Evolutionary conservation across 2,113 vertebrate species (phyloP), one percentile per base, ranked within the genome.

Genomic region (Mormyrus iriodes): DNA sequence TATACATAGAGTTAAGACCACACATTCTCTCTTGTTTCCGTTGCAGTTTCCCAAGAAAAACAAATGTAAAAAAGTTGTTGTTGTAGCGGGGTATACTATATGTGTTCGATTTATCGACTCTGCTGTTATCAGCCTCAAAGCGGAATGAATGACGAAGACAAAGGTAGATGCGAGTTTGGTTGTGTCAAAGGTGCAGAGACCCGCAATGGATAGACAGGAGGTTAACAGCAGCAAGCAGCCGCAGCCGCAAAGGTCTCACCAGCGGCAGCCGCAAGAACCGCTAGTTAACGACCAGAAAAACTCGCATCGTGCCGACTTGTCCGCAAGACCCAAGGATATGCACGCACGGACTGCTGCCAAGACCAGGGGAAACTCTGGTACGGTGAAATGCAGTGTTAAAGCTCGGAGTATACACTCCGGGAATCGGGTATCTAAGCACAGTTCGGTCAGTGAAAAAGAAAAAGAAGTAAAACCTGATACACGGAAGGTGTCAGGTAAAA

Each of bases 171-270:
- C 51, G 15, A 90, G 51, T 88, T 90, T 87, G 76, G 86, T 87
- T 82, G 53, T 46, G 51, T 88, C 89, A 58, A 90, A 89, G 35
- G 86, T 89, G 6, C 87, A 44, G 51, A 88, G 87, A 83, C 85
- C 89, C 49, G 89, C 53, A 85, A 94, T 95, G 94, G 93, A 91
- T 90, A 91, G 82, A 53, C 88, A 90, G 91, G 92, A 93, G 48
- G 90, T 85, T 52, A 92, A 92, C 73, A 92, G 92, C 49, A 86
- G 89, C 91, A 91, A 88, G 42, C 89, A 83, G 85, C 82, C 90
- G 79, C 89, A 83, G 86, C 85, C 90, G 73, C 90, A 79, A 19
- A 90, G 93, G 69, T 91, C 90, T 90, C 93, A 92, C 86, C 92
- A 90, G 27, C 90, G 48, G 91, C 27, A 89, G 51, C 31, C 89